These are phyloP conservation scores for Tetrao urogallus DNA, from an alignment of 2,113 vertebrate species.

Conservation along the genomic window DNA sequence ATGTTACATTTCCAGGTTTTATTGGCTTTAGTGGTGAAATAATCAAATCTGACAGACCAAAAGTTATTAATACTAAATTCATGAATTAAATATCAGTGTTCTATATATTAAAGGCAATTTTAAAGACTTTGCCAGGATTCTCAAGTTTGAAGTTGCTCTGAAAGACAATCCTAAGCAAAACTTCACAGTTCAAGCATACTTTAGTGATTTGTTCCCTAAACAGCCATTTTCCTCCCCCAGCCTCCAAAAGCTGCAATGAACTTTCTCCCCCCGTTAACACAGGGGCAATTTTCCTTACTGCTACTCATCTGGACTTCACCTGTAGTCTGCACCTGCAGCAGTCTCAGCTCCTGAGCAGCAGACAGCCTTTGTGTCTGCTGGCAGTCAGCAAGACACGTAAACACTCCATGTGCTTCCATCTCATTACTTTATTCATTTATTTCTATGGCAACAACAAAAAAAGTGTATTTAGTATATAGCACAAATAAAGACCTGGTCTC, in stretches of 20 bases:
- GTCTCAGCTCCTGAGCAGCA: neutral
- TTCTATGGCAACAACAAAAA: neutral
- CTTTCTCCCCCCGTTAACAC: neutral
- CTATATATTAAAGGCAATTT: neutral
- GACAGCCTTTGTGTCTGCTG: neutral
- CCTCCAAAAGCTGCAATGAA: neutral
- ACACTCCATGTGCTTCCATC: neutral
- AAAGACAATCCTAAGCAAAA: neutral
- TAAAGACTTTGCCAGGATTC: neutral
- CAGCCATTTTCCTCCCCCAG: neutral
- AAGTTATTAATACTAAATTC: neutral
- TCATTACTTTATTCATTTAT: neutral
- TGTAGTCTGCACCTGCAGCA: neutral
- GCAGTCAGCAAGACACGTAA: neutral
- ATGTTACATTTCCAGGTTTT: neutral
- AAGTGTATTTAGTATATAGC: neutral
- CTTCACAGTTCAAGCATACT: neutral
- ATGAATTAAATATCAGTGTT: neutral
- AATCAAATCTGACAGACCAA: neutral
- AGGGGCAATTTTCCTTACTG: neutral
- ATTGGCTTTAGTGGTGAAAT: neutral
- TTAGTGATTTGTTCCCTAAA: neutral
- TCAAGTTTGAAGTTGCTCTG: neutral
- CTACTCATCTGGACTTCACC: neutral
- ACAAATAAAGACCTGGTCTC: neutral